Conservation (phyloP, 2,113 vertebrate species). For the Cathartes aura region DNA sequence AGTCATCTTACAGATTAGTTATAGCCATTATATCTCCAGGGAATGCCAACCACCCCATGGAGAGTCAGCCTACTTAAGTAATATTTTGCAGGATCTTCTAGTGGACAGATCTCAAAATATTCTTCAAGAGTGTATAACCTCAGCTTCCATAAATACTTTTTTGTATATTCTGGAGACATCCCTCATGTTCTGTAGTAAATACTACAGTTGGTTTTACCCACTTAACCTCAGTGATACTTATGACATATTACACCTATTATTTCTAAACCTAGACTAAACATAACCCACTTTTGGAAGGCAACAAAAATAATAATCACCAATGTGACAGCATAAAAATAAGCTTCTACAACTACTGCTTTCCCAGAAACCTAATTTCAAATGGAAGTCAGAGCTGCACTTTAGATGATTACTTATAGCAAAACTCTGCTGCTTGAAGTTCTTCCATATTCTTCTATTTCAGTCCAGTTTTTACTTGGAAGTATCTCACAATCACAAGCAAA, state of each 20-base stretch:
- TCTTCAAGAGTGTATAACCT: neutral
- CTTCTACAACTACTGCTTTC: neutral
- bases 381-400: neutral
- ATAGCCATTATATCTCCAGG: conserved; percentile 41
- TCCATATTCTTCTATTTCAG: neutral
- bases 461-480: neutral
- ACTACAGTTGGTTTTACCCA: neutral
- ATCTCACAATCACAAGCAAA: neutral
- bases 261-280: neutral
- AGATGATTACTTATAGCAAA: neutral
- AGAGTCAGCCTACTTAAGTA: neutral
- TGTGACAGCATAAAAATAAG: neutral
- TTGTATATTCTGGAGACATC: neutral
- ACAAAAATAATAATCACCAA: neutral
- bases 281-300: neutral
- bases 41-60: neutral
- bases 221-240: neutral
- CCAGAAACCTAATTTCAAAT: neutral
- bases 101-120: conserved; percentile 14
- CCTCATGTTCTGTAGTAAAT: neutral
- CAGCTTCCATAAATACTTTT: neutral
- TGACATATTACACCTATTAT: neutral
- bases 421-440: neutral
- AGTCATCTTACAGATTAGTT: conserved; percentile 21
- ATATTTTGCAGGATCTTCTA: conserved; percentile 27